Base-by-base conservation (phyloP, 1,140 invertebrate genomes). In the Drosophila triauraria region DNA sequence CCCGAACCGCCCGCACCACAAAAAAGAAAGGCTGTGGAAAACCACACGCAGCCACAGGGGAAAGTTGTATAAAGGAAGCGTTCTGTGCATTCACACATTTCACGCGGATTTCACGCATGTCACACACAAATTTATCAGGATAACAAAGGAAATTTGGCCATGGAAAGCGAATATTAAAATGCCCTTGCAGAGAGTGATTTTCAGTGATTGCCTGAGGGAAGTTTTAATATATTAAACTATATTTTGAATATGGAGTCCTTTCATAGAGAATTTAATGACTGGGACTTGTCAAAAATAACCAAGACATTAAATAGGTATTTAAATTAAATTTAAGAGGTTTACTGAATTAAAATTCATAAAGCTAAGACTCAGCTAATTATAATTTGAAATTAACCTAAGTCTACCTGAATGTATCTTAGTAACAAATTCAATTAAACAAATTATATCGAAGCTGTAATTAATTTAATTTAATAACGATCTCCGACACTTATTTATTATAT, bases 111-210 rank as follows among this genome's bases (percentile, higher is more conserved):
- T 77, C 25, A 79, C 54, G 67, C 78, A 65, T 64, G 70, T 67
- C 82, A 65, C 69, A 74, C 75, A 56, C 62, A 84, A 84, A 78
- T 88, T 80, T 78, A 80, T 80, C 84, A 78, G 79, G 82, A 78
- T 68, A 68, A 70, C 62, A 70, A 68, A 35, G 62, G 17, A 43
- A 25, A 15, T 7, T 15, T 3, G 13, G n/a, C 20, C 0, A 8
- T 2, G 42, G 7, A 35, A 6, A 44, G 46, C 47, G 65, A 67
- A 65, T 44, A 38, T 15, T 32, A 3, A 7, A 9, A 67, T 67
- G 40, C 47, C 30, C 62, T 69, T 20, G n/a, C n/a, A 15, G 1
- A 17, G 23, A 35, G 8, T n/a, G 8, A 63, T 43, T 44, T 71
- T 46, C 47, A 50, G 65, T 3, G 13, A 13, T 35, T 7, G 10